phyloP scores from a whole-genome alignment of 2,113 vertebrate genomes.

The Epinephelus fuscoguttatus region DNA sequence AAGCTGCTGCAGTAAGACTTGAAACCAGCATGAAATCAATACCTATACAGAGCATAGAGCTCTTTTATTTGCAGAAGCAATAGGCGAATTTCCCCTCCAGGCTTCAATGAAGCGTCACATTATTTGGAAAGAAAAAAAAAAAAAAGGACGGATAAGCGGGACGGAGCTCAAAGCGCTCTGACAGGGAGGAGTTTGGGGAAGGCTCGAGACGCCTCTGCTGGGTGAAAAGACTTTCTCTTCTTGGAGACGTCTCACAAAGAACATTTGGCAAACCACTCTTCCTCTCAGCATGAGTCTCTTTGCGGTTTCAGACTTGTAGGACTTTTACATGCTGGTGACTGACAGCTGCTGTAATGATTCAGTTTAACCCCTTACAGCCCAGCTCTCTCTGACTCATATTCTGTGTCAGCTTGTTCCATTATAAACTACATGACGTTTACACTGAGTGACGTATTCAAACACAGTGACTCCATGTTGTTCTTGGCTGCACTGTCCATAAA shows the following conservation, averaged over 20 bases:
- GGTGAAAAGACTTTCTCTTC: neutral
- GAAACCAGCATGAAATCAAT: constrained; percentile 16
- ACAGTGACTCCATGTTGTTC: no score
- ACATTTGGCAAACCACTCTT: neutral
- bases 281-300: neutral
- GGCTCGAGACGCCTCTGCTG: neutral
- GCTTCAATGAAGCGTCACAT: neutral
- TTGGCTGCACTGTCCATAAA: no score
- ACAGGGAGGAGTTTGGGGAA: neutral
- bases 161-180: neutral
- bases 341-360: neutral
- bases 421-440: neutral
- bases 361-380: neutral
- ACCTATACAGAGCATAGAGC: neutral
- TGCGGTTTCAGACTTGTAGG: neutral
- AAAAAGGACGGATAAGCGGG: neutral
- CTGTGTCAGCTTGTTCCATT: neutral
- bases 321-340: neutral
- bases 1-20: neutral
- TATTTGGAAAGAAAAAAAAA: neutral
- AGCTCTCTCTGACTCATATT: no score
- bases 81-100: neutral
- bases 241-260: neutral
- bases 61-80: constrained; percentile 16
- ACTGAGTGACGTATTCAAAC: no score